Conservation (phyloP, 2,888 invertebrate species). For the Eilema griseolum region DNA sequence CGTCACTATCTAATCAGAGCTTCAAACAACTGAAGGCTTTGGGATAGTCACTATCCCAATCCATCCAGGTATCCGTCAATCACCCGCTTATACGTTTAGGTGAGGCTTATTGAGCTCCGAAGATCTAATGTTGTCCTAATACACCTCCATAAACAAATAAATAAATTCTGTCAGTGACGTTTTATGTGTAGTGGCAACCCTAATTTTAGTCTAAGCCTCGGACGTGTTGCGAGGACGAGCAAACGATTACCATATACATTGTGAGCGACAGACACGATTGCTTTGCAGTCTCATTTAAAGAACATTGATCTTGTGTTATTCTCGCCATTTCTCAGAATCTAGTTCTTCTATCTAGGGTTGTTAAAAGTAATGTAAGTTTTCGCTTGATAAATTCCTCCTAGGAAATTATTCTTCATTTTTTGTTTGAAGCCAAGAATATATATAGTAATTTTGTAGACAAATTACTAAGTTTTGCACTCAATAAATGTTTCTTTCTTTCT, state of each 20-base stretch:
- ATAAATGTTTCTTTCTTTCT: too few relatives aligned
- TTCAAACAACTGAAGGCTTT: too few relatives aligned
- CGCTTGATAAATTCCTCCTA: not conserved
- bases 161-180: too few relatives aligned
- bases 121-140: too few relatives aligned
- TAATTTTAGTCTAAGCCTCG: not conserved
- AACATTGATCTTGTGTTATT: constrained; percentile 51
- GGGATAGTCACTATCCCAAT: too few relatives aligned
- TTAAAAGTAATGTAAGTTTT: not conserved
- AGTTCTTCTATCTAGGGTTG: constrained; percentile 20
- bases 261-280: constrained; percentile 31
- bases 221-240: constrained; percentile 11
- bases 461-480: too few relatives aligned
- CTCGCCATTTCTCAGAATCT: constrained; percentile 39
- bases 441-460: not conserved
- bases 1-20: too few relatives aligned
- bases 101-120: too few relatives aligned
- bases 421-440: not conserved
- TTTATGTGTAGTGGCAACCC: not conserved
- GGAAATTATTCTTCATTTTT: too few relatives aligned
- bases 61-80: too few relatives aligned
- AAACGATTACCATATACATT: constrained; percentile 44
- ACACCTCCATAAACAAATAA: too few relatives aligned
- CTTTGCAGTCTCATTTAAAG: constrained; percentile 41
- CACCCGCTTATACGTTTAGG: too few relatives aligned